Evolutionary conservation across 2,797 vertebrate genomes (phyloP).

Genomic region (Chloroceryle inda): DNA sequence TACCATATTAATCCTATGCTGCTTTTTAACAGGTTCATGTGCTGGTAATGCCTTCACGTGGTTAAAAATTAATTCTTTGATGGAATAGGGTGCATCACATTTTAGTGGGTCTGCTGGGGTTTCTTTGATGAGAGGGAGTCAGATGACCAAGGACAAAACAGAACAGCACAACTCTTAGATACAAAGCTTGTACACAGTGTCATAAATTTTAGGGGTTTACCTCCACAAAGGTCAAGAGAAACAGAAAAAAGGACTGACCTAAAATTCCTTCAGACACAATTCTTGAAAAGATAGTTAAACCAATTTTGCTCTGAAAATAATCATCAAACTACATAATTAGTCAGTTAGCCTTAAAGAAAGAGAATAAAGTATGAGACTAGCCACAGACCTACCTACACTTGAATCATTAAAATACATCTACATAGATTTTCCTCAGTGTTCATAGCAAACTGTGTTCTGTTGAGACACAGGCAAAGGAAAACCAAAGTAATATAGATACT

Average conservation of each 20-base stretch:
- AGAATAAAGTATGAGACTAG: background rate
- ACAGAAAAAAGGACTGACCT: background rate
- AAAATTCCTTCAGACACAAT: background rate
- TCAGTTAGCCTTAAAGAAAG: background rate
- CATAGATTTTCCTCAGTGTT: background rate
- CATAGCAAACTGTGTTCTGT: background rate
- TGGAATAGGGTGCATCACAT: background rate
- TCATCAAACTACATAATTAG: background rate
- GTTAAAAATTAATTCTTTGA: background rate
- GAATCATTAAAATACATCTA: background rate
- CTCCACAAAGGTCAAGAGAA: background rate
- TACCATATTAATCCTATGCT: background rate
- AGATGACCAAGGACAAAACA: background rate
- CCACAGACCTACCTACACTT: background rate
- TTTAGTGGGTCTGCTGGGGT: background rate
- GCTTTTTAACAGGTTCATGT: background rate
- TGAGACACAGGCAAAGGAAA: background rate
- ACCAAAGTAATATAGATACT: background rate
- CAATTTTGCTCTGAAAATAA: background rate
- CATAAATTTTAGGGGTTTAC: fast-evolving
- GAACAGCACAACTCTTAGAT: background rate
- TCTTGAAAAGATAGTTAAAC: background rate
- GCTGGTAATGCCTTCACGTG: background rate
- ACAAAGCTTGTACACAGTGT: fast-evolving
- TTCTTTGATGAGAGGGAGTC: background rate